Conservation (phyloP, 2,113 vertebrate genomes). For the Philantomba maxwellii region DNA sequence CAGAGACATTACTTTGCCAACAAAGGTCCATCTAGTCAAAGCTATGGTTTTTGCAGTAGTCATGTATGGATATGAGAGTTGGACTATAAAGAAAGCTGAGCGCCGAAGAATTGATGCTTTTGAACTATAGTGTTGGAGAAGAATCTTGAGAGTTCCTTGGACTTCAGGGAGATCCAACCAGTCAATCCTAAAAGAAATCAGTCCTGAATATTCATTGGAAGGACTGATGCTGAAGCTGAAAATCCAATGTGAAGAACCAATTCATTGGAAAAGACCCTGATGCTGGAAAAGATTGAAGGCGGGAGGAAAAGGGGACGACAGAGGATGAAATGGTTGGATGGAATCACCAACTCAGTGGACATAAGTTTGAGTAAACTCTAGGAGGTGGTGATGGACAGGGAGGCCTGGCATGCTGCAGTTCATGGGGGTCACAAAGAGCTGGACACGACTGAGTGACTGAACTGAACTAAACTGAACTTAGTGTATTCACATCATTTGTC, state of each 20-base stretch:
- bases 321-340: neutral
- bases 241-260: fast-evolving
- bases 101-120: fast-evolving
- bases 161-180: neutral
- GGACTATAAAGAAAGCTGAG: neutral
- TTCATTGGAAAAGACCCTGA: neutral
- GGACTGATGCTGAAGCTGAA: neutral
- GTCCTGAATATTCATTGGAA: neutral
- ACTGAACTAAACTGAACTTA: neutral
- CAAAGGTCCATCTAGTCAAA: neutral
- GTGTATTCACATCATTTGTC: neutral
- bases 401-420: neutral
- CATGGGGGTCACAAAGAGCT: neutral
- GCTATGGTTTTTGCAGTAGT: neutral
- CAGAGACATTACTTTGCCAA: neutral
- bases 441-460: fast-evolving
- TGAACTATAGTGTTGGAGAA: neutral
- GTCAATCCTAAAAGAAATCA: neutral
- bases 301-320: neutral
- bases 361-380: neutral
- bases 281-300: neutral
- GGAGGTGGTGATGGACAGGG: neutral
- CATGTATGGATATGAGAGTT: neutral
- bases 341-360: neutral
- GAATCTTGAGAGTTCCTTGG: neutral